Conservation (phyloP, 2,113 vertebrate species). For the Lasiurus cinereus region DNA sequence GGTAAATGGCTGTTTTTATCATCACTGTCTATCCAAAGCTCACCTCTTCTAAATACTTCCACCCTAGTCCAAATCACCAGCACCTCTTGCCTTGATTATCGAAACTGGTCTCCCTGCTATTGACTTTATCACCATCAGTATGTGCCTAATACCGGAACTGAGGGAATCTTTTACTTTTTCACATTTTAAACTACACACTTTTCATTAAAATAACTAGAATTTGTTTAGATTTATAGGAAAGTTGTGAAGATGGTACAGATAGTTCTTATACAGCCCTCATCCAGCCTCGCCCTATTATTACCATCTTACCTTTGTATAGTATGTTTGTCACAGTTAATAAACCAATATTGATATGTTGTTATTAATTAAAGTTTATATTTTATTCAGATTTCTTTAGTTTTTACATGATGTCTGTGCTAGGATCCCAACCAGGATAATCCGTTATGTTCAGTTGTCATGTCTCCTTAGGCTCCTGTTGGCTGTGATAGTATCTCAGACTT, state of each 20-base stretch:
- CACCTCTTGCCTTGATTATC: not conserved
- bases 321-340: not conserved
- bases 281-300: not conserved
- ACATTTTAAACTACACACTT: not conserved
- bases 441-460: not conserved
- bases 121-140: not conserved
- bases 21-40: not conserved
- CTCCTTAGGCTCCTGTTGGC: not conserved
- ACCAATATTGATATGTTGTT: not conserved
- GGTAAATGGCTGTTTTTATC: not conserved
- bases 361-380: not conserved
- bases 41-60: not conserved
- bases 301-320: not conserved
- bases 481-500: not conserved
- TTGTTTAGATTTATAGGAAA: not conserved
- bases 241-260: not conserved
- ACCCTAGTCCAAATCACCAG: not conserved
- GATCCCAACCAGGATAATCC: no score
- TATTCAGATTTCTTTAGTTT: not conserved
- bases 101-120: not conserved
- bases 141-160: not conserved
- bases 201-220: not conserved
- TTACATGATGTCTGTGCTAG: not conserved
- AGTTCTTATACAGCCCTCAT: not conserved
- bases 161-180: not conserved